Evolutionary conservation across 2,113 vertebrate genomes (phyloP).

Genomic region (Hirundichthys speculiger): DNA sequence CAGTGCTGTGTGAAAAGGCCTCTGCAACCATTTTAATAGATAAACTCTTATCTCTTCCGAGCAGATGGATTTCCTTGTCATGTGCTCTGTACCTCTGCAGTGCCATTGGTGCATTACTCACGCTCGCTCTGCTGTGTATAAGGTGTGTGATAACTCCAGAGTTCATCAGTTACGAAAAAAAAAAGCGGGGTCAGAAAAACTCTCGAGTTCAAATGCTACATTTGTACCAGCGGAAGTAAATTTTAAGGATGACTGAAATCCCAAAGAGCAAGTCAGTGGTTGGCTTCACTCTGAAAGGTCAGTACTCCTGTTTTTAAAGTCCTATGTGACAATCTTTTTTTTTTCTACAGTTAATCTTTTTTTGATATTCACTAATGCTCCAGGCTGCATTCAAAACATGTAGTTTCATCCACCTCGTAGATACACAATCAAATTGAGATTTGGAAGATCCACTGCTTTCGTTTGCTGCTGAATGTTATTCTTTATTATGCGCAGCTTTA

Average conservation of each 20-base stretch:
- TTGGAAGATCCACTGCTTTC: no score
- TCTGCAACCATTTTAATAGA: slow-evolving; percentile 29
- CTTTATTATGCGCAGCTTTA: no score
- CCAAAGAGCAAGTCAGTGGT: slow-evolving; percentile 1
- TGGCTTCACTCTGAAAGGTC: slow-evolving; percentile 59
- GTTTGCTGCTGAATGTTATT: no score
- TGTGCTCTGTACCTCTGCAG: neutral
- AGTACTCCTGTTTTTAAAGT: slow-evolving; percentile 2
- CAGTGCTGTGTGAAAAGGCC: slow-evolving; percentile 1
- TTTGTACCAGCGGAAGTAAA: neutral
- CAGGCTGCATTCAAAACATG: neutral
- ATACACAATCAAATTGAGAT: no score
- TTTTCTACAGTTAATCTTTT: neutral
- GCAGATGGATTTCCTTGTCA: slow-evolving; percentile 59
- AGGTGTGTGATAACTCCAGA: slow-evolving; percentile 5
- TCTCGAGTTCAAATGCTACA: neutral
- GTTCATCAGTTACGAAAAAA: neutral
- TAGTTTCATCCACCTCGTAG: neutral
- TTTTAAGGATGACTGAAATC: slow-evolving; percentile 43
- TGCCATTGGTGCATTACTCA: slow-evolving; percentile 27
- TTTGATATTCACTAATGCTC: neutral
- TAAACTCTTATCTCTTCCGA: slow-evolving; percentile 72
- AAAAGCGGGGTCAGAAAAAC: neutral
- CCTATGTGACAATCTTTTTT: neutral
- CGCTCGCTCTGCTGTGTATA: slow-evolving; percentile 2